Percentiles rank a stretch among this genome's conserved stretches.
Conservation (phyloP, 2,888 invertebrate species). For the Stenodema calcarata region DNA sequence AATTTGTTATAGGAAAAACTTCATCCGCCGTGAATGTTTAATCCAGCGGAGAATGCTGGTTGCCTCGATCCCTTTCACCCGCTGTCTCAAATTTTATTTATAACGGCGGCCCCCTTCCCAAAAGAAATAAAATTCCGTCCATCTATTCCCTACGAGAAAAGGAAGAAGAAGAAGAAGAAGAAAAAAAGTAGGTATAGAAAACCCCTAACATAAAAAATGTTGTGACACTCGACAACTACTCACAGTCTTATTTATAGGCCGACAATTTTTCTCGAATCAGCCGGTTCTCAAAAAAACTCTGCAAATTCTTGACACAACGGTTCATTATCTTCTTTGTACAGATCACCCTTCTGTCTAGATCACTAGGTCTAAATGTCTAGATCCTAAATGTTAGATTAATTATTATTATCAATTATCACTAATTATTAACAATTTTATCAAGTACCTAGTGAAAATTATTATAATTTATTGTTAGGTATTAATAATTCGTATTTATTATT, state of each 20-base stretch:
- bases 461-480: too few relatives aligned
- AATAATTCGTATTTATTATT: too few relatives aligned
- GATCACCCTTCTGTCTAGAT: too few relatives aligned
- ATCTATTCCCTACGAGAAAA: neutral
- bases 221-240: neutral
- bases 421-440: too few relatives aligned
- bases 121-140: neutral
- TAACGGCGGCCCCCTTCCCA: neutral
- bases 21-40: neutral
- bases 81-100: neutral
- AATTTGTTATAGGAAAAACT: too few relatives aligned
- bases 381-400: too few relatives aligned
- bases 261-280: slow-evolving; percentile 7
- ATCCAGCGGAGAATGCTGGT: neutral
- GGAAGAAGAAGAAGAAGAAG: too few relatives aligned
- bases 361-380: too few relatives aligned
- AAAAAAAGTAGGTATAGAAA: neutral
- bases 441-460: too few relatives aligned
- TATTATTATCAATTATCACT: too few relatives aligned
- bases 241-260: neutral
- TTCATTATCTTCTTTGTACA: too few relatives aligned
- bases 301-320: too few relatives aligned
- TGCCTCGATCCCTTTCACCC: neutral
- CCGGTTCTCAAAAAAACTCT: neutral
- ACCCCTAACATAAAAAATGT: neutral